Percentiles rank a stretch among this genome's conserved stretches.
Conservation (phyloP, 2,797 vertebrate species). For the Enteromius argenteus region DNA sequence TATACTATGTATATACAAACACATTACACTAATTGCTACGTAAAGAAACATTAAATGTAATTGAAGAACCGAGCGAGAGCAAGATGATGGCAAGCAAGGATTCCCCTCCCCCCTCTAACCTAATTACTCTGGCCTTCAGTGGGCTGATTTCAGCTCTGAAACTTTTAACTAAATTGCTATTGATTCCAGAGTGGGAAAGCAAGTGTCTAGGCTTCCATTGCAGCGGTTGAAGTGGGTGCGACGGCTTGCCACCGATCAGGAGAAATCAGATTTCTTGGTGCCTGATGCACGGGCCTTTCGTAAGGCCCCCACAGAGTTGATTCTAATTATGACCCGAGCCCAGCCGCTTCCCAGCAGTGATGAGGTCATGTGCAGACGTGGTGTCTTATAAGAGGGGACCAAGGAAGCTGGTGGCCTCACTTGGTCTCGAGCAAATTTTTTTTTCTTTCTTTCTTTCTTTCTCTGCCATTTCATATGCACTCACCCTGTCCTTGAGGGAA, state of each 20-base stretch:
- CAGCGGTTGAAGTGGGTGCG: neutral
- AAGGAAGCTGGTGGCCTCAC: slow-evolving; percentile 24
- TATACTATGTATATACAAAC: slow-evolving; percentile 27
- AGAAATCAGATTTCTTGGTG: slow-evolving; percentile 27
- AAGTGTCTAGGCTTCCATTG: slow-evolving; percentile 19
- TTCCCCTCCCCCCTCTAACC: slow-evolving; percentile 46
- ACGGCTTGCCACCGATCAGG: slow-evolving; percentile 9
- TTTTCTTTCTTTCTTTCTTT: neutral
- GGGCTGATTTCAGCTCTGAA: slow-evolving; percentile 47
- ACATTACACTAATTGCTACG: slow-evolving; percentile 33
- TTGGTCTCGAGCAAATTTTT: neutral
- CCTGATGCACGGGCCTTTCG: slow-evolving; percentile 20
- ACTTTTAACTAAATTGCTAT: slow-evolving; percentile 70
- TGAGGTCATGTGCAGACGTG: slow-evolving; percentile 34
- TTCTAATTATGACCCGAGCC: slow-evolving; percentile 41
- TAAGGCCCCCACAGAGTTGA: slow-evolving; percentile 22
- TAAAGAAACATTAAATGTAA: slow-evolving; percentile 40
- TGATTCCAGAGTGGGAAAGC: slow-evolving; percentile 59
- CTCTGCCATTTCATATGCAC: neutral
- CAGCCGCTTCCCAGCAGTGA: slow-evolving; percentile 39
- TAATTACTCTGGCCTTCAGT: slow-evolving; percentile 49
- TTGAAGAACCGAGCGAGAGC: slow-evolving; percentile 21
- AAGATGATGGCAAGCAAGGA: neutral
- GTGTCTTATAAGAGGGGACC: slow-evolving; percentile 13
- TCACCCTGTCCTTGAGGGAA: slow-evolving; percentile 34